Evolutionary conservation across 2,888 invertebrate species (phyloP), one percentile per base, ranked within the genome.

Genomic region (Entomobrya proxima): DNA sequence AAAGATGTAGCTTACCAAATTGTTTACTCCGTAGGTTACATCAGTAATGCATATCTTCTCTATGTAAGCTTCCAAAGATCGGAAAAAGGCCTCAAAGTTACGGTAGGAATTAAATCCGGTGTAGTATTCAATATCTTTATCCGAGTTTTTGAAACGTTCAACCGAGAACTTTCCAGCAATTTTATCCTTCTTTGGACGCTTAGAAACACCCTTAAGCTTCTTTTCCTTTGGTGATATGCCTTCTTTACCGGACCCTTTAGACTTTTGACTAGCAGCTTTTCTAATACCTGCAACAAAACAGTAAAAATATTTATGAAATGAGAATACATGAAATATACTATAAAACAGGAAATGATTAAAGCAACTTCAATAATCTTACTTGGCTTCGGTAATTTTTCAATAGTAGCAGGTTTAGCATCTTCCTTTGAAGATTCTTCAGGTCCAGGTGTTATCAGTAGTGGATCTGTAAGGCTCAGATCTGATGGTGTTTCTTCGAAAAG

Each of bases 71-170:
- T 90, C 89, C 47, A 90, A 55, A 2, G 88, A 89, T 3, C 88
- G 85, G 55, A 89, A 90, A 61, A 90, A 90, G 1, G 88, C 87
- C 61, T 90, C 89, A 52, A 89, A 90, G 37, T 87, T 88, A 13
- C 80, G 64, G 50, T 87, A 89, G 0, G 90, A 86, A 15, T 64
- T 85, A 58, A 90, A 90, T 32, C 89, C 89, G 3, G 90, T 90
- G 85, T 90, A 90, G 44, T 90, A 90, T 69, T 89, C 90, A 75
- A 90, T 90, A 72, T 90, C 90, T 61, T 89, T 90, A 72, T 89
- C 88, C 2, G 85, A 87, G 24, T 88, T 84, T 21, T 82, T 79
- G 69, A 90, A 90, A 30, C 90, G 79, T 37, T 90, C 90, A 0
- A 89, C 89, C 0, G 89, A 88, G 78, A 90, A 90, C 18, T 86